Percentiles rank a stretch among this genome's conserved stretches.
phyloP scores from a whole-genome alignment of 2,888 invertebrate genomes.

The Plemyria rubiginata region DNA sequence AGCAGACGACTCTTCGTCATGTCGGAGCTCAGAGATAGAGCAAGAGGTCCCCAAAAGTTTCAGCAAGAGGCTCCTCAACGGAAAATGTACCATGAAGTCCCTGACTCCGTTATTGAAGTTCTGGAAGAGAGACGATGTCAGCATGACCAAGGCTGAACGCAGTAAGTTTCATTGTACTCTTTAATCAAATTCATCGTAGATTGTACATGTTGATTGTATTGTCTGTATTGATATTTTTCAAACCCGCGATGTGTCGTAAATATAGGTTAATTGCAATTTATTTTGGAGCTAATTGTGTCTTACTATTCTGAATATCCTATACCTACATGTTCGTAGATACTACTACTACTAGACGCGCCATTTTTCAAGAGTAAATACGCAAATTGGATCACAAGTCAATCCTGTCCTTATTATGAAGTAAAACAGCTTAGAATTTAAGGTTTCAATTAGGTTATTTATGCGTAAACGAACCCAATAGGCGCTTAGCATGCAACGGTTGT shows the following conservation, averaged over 20 bases:
- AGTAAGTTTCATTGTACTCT: constrained; percentile 83
- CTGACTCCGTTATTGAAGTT: constrained; percentile 87
- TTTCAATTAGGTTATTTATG: constrained; percentile 37
- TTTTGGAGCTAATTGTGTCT: too few species aligned
- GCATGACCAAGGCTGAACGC: constrained; percentile 91
- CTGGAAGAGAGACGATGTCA: constrained; percentile 88
- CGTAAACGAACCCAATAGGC: neutral
- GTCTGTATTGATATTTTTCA: neutral
- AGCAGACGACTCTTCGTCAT: constrained; percentile 78
- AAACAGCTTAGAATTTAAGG: constrained; percentile 46
- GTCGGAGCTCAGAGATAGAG: constrained; percentile 80
- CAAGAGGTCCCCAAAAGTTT: constrained; percentile 76
- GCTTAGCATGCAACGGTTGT: constrained; percentile 4
- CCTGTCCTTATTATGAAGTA: constrained; percentile 51
- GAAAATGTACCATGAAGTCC: constrained; percentile 81
- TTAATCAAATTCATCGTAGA: too few species aligned
- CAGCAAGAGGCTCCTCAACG: constrained; percentile 66
- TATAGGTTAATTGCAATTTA: too few species aligned
- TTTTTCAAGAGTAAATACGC: constrained; percentile 38
- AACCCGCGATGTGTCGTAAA: too few species aligned
- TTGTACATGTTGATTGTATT: too few species aligned
- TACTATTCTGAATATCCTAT: too few species aligned
- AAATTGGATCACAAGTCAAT: constrained; percentile 54
- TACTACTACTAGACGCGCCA: neutral
- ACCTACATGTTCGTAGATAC: too few species aligned